A percentile compares a stretch with the other conserved stretches of the same genome.
These are phyloP conservation scores for Stenchaetothrips biformis DNA, from an alignment of 2,888 invertebrate species.

Conservation along the genomic window DNA sequence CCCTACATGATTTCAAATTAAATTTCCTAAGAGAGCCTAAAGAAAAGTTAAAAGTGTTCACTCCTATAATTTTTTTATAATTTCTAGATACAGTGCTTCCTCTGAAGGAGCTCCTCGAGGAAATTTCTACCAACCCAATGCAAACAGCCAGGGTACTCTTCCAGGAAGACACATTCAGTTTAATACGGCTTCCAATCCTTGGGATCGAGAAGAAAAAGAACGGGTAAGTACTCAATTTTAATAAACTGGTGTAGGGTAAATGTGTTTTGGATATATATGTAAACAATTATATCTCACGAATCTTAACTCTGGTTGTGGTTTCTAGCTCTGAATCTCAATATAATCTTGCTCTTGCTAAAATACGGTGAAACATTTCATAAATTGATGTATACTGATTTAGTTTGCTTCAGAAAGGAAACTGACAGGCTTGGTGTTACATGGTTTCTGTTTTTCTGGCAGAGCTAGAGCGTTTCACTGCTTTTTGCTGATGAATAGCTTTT, in stretches of 20 bases:
- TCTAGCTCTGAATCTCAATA: neutral
- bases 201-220: conserved; percentile 91
- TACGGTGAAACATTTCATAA: neutral
- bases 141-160: conserved; percentile 45
- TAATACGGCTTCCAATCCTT: conserved; percentile 64
- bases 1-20: neutral
- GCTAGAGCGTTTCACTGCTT: neutral
- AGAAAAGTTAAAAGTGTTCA: no score
- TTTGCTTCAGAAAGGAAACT: neutral
- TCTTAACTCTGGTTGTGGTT: neutral
- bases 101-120: conserved; percentile 52
- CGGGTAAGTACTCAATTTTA: conserved; percentile 47
- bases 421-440: neutral
- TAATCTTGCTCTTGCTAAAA: neutral
- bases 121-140: conserved; percentile 59
- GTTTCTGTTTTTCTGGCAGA: neutral
- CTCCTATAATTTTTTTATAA: no score
- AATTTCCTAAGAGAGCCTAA: neutral
- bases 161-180: conserved; percentile 48
- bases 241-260: conserved; percentile 23
- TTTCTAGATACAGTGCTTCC: conserved; percentile 59
- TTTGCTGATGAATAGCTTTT: neutral
- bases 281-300: conserved; percentile 10
- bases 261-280: neutral
- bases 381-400: neutral